phyloP scores from a whole-genome alignment of 2,888 invertebrate genomes.

The Megaustenia siamemsis region DNA sequence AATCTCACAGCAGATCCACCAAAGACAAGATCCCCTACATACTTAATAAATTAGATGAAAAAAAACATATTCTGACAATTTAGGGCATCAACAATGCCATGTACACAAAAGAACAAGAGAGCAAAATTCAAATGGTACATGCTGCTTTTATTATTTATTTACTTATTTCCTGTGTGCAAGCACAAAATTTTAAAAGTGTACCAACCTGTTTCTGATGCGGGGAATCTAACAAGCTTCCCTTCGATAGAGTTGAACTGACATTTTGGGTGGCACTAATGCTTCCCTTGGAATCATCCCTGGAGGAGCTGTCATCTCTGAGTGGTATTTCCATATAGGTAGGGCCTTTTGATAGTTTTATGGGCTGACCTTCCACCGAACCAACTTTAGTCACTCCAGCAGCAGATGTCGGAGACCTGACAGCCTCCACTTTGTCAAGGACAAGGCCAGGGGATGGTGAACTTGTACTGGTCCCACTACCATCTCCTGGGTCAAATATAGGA shows the following conservation, averaged over 20 bases:
- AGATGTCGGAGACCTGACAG: background rate
- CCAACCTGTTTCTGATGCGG: slow-evolving; percentile 49
- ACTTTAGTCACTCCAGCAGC: background rate
- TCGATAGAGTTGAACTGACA: slow-evolving; percentile 60
- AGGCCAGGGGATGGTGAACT: slow-evolving; percentile 26
- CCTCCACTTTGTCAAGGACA: slow-evolving; percentile 6
- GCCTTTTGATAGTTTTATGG: slow-evolving; percentile 6
- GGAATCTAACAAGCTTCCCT: slow-evolving; percentile 60
- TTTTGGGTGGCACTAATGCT: slow-evolving; percentile 56
- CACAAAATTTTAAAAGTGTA: background rate
- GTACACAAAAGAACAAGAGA: too few relatives aligned
- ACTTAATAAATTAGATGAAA: too few relatives aligned
- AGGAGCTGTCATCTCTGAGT: slow-evolving; percentile 37
- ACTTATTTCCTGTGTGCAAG: too few relatives aligned
- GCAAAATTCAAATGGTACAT: too few relatives aligned
- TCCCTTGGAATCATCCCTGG: slow-evolving; percentile 43
- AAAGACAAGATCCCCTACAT: too few relatives aligned
- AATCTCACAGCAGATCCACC: too few relatives aligned
- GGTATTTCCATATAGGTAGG: slow-evolving; percentile 64
- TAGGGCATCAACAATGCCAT: too few relatives aligned
- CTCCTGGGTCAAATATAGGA: slow-evolving; percentile 3
- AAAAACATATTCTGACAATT: too few relatives aligned
- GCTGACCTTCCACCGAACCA: slow-evolving; percentile 9
- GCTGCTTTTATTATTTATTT: too few relatives aligned
- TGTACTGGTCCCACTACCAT: slow-evolving; percentile 9